Evolutionary conservation across 2,888 invertebrate genomes (phyloP), one percentile per base, ranked within the genome.

Genomic region (Eupithecia exiguata): DNA sequence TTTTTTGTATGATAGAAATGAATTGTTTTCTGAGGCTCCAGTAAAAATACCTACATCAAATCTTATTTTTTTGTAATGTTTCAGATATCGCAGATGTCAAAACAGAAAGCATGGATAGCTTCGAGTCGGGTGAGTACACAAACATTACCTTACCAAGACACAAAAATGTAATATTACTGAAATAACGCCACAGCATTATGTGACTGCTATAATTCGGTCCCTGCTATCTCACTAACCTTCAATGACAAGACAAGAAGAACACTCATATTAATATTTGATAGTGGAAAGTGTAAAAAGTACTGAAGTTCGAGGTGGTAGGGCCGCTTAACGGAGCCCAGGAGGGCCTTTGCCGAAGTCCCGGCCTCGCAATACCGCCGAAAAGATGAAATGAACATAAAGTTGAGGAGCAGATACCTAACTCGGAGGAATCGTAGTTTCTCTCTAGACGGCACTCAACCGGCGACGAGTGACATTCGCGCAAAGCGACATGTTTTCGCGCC

Each of bases 351-450:
- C 88, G 85, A 86, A 88, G 89, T 91, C 92, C 91, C 93, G 87
- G 89, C 84, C 85, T 91, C 91, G 92, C 92, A 92, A 92, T 93
- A 93, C 92, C 89, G 90, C 89, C 92, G 90, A 91, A 94, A 93
- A 94, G 92, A 94, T 94, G 94, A 94, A 94, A 94, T 91, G 93
- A 92, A 94, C 93, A 92, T 94, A 94, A 94, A 93, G 90, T 94
- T 93, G 91, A 93, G 92, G 87, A 92, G 90, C 87, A 91, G 92
- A 93, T 93, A 92, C 89, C 89, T 90, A 84, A 91, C 94, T 91
- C 92, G 83, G 89, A 93, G 93, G 94, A 92, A 90, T 92, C 92
- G 91, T 92, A 92, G 93, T 92, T 85, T 92, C 87, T 87, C 94
- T 94, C 94, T 79, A 85, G 94, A 86, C 91, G 93, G 84, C 89